Evolutionary conservation across 2,888 invertebrate genomes (phyloP), one percentile per base, ranked within the genome.

Genomic region (Drosophila monieri): DNA sequence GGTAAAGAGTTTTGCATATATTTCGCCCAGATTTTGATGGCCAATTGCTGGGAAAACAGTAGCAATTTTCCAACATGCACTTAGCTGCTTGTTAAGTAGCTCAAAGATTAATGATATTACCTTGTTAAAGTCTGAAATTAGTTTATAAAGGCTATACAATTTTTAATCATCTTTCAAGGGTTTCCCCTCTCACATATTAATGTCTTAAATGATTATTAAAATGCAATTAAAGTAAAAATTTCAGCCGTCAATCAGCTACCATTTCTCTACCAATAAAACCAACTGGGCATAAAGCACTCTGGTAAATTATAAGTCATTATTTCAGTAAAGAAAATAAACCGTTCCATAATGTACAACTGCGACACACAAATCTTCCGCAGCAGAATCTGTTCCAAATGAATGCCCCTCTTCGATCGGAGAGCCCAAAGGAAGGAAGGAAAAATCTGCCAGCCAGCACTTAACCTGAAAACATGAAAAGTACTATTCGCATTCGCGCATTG

Each of bases 321-420:
- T 39, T 54, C 53, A 25, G 46, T 39, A 18, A 25, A 46, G 37
- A 30, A 30, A 54, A 30, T 18, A 74, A 71, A 74, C 76, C 60
- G 64, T 69, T 75, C 35, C 12, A 10, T 67, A 55, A 68, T 39
- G 60, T 56, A 39, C 53, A 64, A 69, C 70, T 66, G 55, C 59
- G 66, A 75, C 65, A 66, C 64, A 54, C 48, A 76, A 18, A 41
- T 57, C 30, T 64, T 46, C 3, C 23, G 30, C 46, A 32, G 32
- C 39, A 47, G 47, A 77, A 74, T 71, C 71, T 72, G 79, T 79
- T 80, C 71, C 76, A 76, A 81, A 43, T 57, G 67, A 85, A 79
- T 76, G 70, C 37, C 44, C 8, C 53, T 74, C 54, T 49, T n/a
- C 65, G 56, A 74, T 76, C 70, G 61, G 52, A 47, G 9, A 14